These are phyloP conservation scores for Chaenocephalus aceratus DNA, from an alignment of 2,113 vertebrate genomes.

Conservation along the genomic window DNA sequence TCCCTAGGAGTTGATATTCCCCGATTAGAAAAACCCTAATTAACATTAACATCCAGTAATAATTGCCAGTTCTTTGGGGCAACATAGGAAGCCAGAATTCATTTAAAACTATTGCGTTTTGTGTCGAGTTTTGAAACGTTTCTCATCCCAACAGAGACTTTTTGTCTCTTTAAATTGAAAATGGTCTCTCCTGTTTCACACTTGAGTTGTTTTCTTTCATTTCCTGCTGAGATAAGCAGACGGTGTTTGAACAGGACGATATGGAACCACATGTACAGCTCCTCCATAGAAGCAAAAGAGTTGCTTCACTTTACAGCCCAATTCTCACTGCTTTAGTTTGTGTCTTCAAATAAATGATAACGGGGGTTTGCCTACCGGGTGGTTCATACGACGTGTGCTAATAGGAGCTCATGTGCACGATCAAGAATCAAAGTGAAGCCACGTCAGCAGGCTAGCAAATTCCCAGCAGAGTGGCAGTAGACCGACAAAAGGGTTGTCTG, in stretches of 20 bases:
- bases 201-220: background rate
- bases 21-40: conserved; percentile 52
- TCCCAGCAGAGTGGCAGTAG: background rate
- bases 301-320: background rate
- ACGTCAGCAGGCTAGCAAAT: background rate
- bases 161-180: background rate
- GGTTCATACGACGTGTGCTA: background rate
- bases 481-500: background rate
- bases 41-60: conserved; percentile 53
- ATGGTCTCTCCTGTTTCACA: background rate
- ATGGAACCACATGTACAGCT: background rate
- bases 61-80: conserved; percentile 53
- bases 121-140: conserved; percentile 6
- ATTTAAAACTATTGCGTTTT: conserved; percentile 22
- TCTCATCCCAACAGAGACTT: background rate
- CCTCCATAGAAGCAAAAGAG: too few species aligned
- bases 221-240: background rate
- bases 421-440: conserved; percentile 3
- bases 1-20: conserved; percentile 29
- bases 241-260: background rate
- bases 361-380: background rate
- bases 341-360: background rate
- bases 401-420: background rate
- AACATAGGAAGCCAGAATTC: conserved; percentile 32
- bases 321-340: background rate